Evolutionary conservation across 2,113 vertebrate genomes (phyloP), one percentile per base, ranked within the genome.

Genomic region (Eurystomus gularis): DNA sequence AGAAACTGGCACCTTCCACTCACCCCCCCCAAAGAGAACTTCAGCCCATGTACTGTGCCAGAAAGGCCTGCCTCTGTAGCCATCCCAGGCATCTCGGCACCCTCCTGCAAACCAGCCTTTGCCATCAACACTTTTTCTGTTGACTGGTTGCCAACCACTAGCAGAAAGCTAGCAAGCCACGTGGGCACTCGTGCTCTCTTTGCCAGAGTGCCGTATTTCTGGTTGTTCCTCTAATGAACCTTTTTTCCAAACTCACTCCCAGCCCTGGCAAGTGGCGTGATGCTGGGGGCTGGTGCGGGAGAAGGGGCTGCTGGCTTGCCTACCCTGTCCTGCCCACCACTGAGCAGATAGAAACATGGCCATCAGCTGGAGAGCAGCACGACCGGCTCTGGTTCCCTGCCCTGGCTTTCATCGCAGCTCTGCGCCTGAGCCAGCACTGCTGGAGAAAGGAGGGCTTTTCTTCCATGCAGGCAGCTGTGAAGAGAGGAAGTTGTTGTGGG

Each of bases 141-240:
- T 69, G 26, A 44, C 23, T 0, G 0, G 24, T 39, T 76, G 61
- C 58, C 76, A 69, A 48, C 62, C 48, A 1, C 49, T 42, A 54
- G 54, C 77, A 69, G 77, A 71, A 66, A 64, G 37, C 62, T 88
- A 82, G 68, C 79, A 73, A 62, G 44, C 62, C 1, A 3, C 4
- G 1, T 11, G 31, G 60, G 44, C 21, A 5, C 81, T 90, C 0
- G 0, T 69, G 62, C 37, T 79, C 29, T 62, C 14, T 0, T 35
- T 68, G 57, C 48, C 2, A 0, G 33, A 51, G 39, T 9, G 26
- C 46, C 0, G 0, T 64, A 13, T 70, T 82, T 82, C 58, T 76
- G 85, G 39, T 58, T 0, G 0, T 44, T 82, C 35, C 29, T 65
- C 55, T 35, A 44, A 49, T 72, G 42, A 71, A 60, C 48, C 35